Evolutionary conservation across 2,113 vertebrate species (phyloP).

Genomic region (Calonectris borealis): DNA sequence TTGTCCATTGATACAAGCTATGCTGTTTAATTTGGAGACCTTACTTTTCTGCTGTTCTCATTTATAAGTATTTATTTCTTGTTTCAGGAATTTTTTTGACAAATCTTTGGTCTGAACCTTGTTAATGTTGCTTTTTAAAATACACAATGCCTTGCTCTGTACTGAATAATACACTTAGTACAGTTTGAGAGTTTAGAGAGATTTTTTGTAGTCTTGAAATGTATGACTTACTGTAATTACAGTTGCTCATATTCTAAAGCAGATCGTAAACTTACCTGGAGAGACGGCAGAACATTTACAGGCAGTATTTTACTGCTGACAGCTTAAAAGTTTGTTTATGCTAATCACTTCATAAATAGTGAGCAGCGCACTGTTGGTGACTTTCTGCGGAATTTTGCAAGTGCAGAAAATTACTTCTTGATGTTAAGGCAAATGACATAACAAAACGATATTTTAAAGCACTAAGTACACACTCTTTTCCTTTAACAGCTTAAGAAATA

Average conservation of each 20-base stretch:
- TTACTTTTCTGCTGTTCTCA: not conserved
- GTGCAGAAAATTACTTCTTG: not conserved
- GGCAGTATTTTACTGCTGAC: constrained; percentile 44
- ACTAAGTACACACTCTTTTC: not conserved
- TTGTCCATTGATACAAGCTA: not conserved
- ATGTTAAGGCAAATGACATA: not conserved
- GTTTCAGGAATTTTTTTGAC: not conserved
- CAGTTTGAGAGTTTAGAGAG: not conserved
- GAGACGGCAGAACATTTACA: constrained; percentile 18
- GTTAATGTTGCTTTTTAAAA: not conserved
- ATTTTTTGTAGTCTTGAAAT: constrained; percentile 17
- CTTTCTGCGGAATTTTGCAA: not conserved
- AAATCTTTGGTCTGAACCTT: not conserved
- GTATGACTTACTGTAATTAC: constrained; percentile 35
- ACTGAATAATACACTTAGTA: not conserved
- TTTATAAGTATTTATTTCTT: not conserved
- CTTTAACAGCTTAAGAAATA: not conserved
- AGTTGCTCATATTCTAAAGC: constrained; percentile 15
- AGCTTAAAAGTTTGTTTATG: constrained; percentile 53
- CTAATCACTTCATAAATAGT: constrained; percentile 48
- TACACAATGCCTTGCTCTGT: not conserved
- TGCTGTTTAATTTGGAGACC: not conserved
- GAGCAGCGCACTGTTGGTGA: not conserved
- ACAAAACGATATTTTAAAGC: not conserved
- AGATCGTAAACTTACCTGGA: constrained; percentile 45